phyloP scores from a whole-genome alignment of 2,797 vertebrate species.

The Oreochromis grahami region DNA sequence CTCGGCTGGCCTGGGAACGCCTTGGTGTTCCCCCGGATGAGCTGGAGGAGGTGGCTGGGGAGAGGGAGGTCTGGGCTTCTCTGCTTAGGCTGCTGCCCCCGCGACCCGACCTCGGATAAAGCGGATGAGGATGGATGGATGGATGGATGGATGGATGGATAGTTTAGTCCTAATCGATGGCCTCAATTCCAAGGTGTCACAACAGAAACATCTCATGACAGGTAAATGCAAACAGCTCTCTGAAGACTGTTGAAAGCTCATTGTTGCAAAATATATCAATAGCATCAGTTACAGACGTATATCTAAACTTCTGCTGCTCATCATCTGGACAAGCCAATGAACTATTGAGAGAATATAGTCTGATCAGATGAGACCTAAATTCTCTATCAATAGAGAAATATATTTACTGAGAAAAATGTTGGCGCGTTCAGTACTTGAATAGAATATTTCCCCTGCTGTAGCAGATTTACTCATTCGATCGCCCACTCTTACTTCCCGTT shows the following conservation, averaged over 20 bases:
- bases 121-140: too few species aligned
- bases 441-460: not conserved
- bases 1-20: too few species aligned
- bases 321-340: not conserved
- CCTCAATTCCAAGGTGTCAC: not conserved
- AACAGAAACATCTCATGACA: not conserved
- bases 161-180: not conserved
- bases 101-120: too few species aligned
- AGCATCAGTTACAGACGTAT: not conserved
- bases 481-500: not conserved
- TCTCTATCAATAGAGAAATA: not conserved
- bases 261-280: rapidly evolving
- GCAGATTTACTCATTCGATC: not conserved
- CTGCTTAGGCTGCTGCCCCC: too few species aligned
- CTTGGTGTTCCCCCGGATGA: too few species aligned
- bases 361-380: not conserved
- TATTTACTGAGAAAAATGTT: not conserved
- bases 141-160: too few species aligned
- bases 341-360: not conserved
- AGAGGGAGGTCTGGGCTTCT: too few species aligned
- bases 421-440: not conserved
- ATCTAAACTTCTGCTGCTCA: not conserved
- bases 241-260: not conserved
- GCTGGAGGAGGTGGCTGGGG: too few species aligned
- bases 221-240: not conserved